A percentile compares a stretch with the other conserved stretches of the same genome.
phyloP scores from a whole-genome alignment of 2,113 vertebrate genomes.

The Pionites leucogaster region DNA sequence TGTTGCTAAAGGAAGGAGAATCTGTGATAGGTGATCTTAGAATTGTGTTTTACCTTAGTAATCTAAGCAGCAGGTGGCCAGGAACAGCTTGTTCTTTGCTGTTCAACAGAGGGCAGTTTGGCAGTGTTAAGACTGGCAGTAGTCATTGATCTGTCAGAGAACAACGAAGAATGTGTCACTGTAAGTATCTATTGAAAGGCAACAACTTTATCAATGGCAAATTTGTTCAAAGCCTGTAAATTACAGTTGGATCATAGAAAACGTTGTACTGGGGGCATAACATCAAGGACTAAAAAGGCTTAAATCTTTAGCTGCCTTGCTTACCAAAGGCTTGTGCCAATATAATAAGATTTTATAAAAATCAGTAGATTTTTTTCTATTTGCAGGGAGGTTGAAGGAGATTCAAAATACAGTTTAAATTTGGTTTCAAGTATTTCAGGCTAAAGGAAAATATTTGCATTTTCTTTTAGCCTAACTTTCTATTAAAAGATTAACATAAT shows the following conservation, averaged over 20 bases:
- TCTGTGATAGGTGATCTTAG: background rate
- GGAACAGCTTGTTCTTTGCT: background rate
- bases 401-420: background rate
- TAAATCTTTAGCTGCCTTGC: background rate
- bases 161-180: background rate
- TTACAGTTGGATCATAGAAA: background rate
- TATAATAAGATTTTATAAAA: background rate
- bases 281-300: background rate
- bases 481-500: background rate
- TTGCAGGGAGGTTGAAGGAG: background rate
- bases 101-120: background rate
- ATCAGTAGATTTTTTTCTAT: background rate
- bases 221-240: background rate
- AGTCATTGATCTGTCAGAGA: background rate
- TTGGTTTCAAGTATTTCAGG: background rate
- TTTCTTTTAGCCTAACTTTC: background rate
- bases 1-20: background rate
- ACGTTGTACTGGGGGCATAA: background rate
- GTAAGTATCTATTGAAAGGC: background rate
- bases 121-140: background rate
- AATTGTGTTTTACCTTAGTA: background rate
- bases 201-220: background rate
- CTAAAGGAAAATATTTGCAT: background rate
- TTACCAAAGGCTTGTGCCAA: background rate
- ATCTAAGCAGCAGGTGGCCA: background rate